A percentile compares a stretch with the other conserved stretches of the same genome.
phyloP scores from a whole-genome alignment of 64 coral and sea anemone species.

The Montipora foliosa region DNA sequence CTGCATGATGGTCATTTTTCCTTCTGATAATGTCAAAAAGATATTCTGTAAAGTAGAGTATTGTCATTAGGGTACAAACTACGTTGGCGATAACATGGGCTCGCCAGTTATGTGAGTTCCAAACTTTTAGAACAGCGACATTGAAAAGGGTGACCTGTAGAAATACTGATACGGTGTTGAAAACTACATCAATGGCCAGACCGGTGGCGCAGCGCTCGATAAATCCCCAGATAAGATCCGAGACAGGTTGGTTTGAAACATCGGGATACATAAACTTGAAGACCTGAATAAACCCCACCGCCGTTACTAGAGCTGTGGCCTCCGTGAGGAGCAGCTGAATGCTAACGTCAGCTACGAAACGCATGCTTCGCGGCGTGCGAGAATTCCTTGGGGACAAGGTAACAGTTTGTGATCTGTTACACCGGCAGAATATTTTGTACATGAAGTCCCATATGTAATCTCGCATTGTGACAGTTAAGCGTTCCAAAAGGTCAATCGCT shows the following conservation, averaged over 20 bases:
- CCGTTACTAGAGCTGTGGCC: conserved; percentile 18
- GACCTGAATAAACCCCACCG: conserved; percentile 28
- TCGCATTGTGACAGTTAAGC: too few relatives aligned
- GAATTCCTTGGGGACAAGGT: too few relatives aligned
- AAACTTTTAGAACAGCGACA: conserved; percentile 33
- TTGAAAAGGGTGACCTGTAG: conserved; percentile 42
- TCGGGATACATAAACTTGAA: conserved; percentile 23
- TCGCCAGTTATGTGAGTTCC: conserved; percentile 28
- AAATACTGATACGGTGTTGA: conserved; percentile 37
- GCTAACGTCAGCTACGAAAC: too few relatives aligned
- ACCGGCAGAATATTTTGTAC: too few relatives aligned
- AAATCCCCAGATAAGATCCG: conserved; percentile 21
- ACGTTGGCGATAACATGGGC: conserved; percentile 47
- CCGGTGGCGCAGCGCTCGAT: conserved; percentile 24
- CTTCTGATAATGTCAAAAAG: conserved; percentile 9
- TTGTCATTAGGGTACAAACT: background rate
- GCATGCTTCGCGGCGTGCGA: too few relatives aligned
- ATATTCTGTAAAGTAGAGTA: conserved; percentile 47
- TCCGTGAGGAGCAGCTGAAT: too few relatives aligned
- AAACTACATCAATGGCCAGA: conserved; percentile 45
- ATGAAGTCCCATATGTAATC: too few relatives aligned
- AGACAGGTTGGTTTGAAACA: background rate
- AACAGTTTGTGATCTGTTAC: too few relatives aligned
- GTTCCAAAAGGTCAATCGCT: too few relatives aligned
- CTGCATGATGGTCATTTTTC: background rate